Evolutionary conservation across 1,140 invertebrate genomes (phyloP), one percentile per base, ranked within the genome.

Genomic region (Drosophila truncata): DNA sequence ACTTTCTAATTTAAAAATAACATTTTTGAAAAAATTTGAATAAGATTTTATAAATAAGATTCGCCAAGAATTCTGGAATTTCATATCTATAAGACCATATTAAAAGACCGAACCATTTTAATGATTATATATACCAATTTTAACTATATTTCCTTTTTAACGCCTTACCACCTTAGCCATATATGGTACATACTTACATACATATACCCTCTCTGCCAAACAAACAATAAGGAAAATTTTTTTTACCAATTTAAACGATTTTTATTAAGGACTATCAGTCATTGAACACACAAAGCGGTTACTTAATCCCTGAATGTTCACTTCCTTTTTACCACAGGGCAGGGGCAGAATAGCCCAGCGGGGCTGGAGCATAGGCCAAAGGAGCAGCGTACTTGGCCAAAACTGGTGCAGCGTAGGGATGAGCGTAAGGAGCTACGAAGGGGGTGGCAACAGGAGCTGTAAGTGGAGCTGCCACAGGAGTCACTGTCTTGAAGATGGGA

Each of bases 221-320:
- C 61, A 69, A 69, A 66, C 59, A 74, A 82, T 71, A 50, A 5
- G 37, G 50, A 9, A 41, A 35, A 33, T 49, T 75, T 61, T 55
- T 20, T 76, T 82, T 25, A 82, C 39, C 39, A 66, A 80, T 49
- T 77, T 77, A 57, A 82, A 87, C 41, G 60, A 66, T 69, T 86
- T 87, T 88, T 88, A 88, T 88, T 88, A 88, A 80, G 49, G 84
- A 66, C 84, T 88, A 88, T 87, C 83, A 88, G 84, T 88, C 84
- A 88, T 84, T 72, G 67, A 78, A 66, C 80, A 83, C 50, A 80
- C 61, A 76, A 76, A 49, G 65, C 25, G 55, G 50, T 35, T 39
- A 54, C 47, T 60, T 77, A 83, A 88, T 78, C 64, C 73, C 73
- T 69, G 47, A n/a, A 33, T 18, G 9, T 14, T 25, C 6, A 27